These are phyloP conservation scores for Trimorus sp. DNA, from an alignment of 2,888 invertebrate species.

Conservation along the genomic window DNA sequence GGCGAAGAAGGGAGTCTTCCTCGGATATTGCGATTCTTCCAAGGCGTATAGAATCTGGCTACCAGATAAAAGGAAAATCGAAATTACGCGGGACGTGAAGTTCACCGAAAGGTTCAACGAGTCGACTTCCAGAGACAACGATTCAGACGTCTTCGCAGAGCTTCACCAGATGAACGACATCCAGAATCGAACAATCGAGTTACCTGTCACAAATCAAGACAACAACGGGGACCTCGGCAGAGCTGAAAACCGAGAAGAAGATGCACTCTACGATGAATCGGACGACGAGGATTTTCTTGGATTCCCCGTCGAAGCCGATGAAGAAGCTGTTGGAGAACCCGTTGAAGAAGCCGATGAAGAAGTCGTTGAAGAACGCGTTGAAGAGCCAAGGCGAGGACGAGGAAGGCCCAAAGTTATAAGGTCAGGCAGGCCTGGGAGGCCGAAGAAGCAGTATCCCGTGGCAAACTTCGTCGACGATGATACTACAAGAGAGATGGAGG, in stretches of 20 bases:
- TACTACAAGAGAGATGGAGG: neutral
- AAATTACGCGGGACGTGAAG: conserved; percentile 32
- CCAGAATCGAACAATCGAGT: too few species aligned
- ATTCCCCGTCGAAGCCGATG: neutral
- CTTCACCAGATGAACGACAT: too few species aligned
- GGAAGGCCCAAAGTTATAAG: conserved; percentile 6
- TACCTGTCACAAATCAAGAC: too few species aligned
- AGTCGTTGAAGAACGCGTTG: too few species aligned
- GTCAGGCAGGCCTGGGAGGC: conserved; percentile 14
- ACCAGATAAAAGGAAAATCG: conserved; percentile 12
- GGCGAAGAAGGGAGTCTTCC: conserved; percentile 29
- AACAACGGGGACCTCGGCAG: too few species aligned
- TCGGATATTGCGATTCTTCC: conserved; percentile 25
- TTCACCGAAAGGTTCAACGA: conserved; percentile 8
- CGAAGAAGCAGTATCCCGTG: conserved; percentile 2
- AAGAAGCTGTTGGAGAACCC: too few species aligned
- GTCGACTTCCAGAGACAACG: too few species aligned
- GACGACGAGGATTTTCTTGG: neutral
- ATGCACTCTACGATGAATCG: neutral
- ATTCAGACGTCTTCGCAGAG: too few species aligned
- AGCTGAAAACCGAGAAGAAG: neutral
- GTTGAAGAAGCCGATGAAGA: too few species aligned
- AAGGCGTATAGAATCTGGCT: conserved; percentile 42
- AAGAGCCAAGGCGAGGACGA: conserved; percentile 4
- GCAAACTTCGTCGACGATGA: neutral